A percentile compares a stretch with the other conserved stretches of the same genome.
Conservation (phyloP, 2,797 vertebrate species). For the Neostethus bicornis region DNA sequence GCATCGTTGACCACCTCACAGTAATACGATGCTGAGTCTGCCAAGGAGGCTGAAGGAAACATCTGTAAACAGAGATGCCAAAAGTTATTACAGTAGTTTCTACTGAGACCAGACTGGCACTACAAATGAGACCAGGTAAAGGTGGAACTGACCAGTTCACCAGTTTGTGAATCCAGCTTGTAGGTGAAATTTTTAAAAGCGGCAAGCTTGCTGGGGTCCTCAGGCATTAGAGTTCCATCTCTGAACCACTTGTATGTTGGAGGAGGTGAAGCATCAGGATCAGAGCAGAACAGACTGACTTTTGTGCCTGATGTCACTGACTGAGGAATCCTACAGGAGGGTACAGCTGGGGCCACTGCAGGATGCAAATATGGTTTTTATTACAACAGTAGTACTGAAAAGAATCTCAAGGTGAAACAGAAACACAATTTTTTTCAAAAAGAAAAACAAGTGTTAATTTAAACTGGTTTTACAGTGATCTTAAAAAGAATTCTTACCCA, state of each 20-base stretch:
- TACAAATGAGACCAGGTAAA: neutral
- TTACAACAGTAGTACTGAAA: neutral
- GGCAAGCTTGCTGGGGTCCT: conserved; percentile 71
- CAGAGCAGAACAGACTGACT: conserved; percentile 74
- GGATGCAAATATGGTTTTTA: conserved; percentile 12
- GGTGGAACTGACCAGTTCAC: conserved; percentile 82
- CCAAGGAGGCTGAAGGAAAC: conserved; percentile 60
- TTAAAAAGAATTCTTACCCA: conserved; percentile 74
- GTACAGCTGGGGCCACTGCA: conserved; percentile 85
- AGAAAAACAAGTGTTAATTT: neutral
- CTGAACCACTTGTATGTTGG: conserved; percentile 85
- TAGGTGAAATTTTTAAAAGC: conserved; percentile 87
- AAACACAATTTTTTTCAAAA: neutral
- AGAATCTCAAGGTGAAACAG: too few relatives aligned
- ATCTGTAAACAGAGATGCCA: conserved; percentile 63
- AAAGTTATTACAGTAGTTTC: neutral
- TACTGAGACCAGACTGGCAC: neutral
- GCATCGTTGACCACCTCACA: conserved; percentile 83
- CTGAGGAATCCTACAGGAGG: conserved; percentile 75
- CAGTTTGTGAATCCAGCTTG: conserved; percentile 65
- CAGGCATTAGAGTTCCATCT: conserved; percentile 70
- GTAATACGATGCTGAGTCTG: conserved; percentile 78
- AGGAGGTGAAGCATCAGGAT: conserved; percentile 79
- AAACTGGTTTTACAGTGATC: neutral
- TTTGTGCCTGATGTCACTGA: conserved; percentile 79